phyloP scores from a whole-genome alignment of 2,888 invertebrate genomes.

The Bellardia bayeri region DNA sequence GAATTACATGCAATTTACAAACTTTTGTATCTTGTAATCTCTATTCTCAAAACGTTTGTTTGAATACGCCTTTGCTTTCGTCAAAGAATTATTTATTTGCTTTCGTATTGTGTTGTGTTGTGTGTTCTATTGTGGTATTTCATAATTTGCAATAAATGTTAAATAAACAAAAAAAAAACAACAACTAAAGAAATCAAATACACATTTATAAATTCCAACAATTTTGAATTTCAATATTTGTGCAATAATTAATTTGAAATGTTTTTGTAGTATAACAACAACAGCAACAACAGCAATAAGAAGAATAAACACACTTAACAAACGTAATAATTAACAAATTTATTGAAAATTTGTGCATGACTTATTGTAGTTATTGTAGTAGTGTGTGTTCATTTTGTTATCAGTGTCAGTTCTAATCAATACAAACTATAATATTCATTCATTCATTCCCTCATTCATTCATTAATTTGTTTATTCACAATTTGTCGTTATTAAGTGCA shows the following conservation, averaged over 20 bases:
- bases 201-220: constrained; percentile 33
- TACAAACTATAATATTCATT: constrained; percentile 33
- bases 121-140: constrained; percentile 42
- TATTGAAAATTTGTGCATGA: not conserved
- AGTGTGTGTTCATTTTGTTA: constrained; percentile 30
- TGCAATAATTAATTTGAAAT: constrained; percentile 60
- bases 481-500: constrained; percentile 29
- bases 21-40: constrained; percentile 10
- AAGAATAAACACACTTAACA: constrained; percentile 16
- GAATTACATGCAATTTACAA: not conserved
- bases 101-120: not conserved
- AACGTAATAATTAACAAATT: constrained; percentile 34
- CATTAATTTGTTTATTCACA: constrained; percentile 18
- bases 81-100: constrained; percentile 40
- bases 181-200: constrained; percentile 24
- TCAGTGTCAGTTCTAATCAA: constrained; percentile 34
- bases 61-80: constrained; percentile 38
- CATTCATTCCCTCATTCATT: constrained; percentile 27
- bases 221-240: constrained; percentile 64
- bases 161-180: constrained; percentile 33
- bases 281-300: constrained; percentile 26
- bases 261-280: not conserved
- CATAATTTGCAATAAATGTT: constrained; percentile 52
- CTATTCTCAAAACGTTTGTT: constrained; percentile 1
- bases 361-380: not conserved